Conservation (phyloP, 2,888 invertebrate genomes). For the Nebria brevicollis region DNA sequence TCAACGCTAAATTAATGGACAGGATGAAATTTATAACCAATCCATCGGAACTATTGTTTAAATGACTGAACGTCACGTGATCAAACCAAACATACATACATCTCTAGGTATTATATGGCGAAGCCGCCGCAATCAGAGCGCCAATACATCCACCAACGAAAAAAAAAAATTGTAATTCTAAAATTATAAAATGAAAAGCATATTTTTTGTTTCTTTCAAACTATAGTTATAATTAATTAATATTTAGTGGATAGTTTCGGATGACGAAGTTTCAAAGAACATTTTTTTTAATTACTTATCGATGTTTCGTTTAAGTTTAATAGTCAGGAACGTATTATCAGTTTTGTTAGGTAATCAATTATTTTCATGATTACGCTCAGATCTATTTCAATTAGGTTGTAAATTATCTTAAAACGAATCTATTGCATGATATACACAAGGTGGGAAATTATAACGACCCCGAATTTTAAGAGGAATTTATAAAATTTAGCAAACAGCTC, state of each 20-base stretch:
- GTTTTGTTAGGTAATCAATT: neutral
- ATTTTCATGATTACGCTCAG: neutral
- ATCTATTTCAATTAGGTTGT: neutral
- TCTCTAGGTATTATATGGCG: neutral
- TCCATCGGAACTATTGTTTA: constrained; percentile 47
- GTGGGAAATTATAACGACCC: neutral
- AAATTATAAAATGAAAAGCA: neutral
- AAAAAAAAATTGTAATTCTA: neutral
- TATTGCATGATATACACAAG: neutral
- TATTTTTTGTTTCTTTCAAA: neutral
- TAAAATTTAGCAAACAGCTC: neutral
- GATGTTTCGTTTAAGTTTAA: neutral
- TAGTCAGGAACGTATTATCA: neutral
- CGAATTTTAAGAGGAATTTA: neutral
- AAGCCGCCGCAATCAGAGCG: neutral
- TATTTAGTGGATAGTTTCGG: neutral
- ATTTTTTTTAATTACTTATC: neutral
- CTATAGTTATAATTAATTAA: neutral
- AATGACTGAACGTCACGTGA: constrained; percentile 40
- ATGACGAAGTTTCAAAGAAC: neutral
- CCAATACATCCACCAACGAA: neutral
- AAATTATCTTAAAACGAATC: neutral
- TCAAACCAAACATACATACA: neutral
- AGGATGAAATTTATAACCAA: constrained; percentile 47
- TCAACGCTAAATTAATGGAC: constrained; percentile 45